Percentiles rank a stretch among this genome's conserved stretches.
phyloP scores from a whole-genome alignment of 2,113 vertebrate species.

The Melanerpes formicivorus region DNA sequence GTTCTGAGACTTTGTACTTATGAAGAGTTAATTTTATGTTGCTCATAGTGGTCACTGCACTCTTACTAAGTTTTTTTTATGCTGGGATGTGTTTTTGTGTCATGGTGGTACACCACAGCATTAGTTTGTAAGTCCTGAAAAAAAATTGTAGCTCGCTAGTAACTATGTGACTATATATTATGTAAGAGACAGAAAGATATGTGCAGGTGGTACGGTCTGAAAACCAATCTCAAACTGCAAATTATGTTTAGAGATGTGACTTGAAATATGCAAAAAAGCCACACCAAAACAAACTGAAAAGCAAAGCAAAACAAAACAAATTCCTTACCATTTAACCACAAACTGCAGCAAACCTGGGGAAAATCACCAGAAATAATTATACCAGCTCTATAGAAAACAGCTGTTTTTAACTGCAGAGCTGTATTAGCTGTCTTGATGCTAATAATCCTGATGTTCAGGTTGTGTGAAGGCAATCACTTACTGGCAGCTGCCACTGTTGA shows the following conservation, averaged over 20 bases:
- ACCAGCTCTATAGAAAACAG: background rate
- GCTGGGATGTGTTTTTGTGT: background rate
- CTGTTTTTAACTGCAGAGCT: background rate
- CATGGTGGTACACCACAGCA: constrained; percentile 7
- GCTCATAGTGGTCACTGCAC: background rate
- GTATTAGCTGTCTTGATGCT: background rate
- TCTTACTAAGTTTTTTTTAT: background rate
- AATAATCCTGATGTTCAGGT: background rate
- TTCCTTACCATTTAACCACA: background rate
- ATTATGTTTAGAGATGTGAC: constrained; percentile 34
- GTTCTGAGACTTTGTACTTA: background rate
- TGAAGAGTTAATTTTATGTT: background rate
- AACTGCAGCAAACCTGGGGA: background rate
- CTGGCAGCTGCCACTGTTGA: background rate
- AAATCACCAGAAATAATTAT: background rate
- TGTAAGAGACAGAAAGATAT: constrained; percentile 69
- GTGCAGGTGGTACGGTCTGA: constrained; percentile 51
- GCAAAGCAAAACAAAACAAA: background rate
- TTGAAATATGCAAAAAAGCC: constrained; percentile 24
- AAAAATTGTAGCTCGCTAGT: constrained; percentile 53
- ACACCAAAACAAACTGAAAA: background rate
- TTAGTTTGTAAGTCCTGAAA: constrained; percentile 43
- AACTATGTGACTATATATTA: constrained; percentile 56
- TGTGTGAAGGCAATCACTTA: background rate
- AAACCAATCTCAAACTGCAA: constrained; percentile 55